Base-by-base conservation (phyloP, 2,113 vertebrate genomes). In the Phalacrocorax pelagicus region DNA sequence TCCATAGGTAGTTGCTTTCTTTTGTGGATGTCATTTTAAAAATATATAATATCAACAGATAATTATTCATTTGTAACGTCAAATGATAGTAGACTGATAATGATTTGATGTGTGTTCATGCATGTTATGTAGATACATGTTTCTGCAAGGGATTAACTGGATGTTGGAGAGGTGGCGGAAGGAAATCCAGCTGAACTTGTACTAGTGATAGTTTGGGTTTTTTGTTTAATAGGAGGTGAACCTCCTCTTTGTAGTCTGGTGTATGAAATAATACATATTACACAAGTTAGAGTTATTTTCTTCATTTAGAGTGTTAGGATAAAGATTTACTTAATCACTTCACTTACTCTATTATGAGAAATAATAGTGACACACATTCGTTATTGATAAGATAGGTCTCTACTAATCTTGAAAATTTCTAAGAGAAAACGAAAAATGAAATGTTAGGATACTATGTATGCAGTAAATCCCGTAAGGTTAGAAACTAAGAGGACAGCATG, bases 271-370 rank as follows among this genome's bases (percentile, higher is more conserved):
- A 96, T 90, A 91, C 52, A 54, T 92, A 86, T 77, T 92, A 86
- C 17, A 88, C 17, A 67, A 54, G 27, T 83, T 88, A 90, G 59
- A 87, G 26, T 19, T 20, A 83, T 82, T 95, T 97, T 73, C 12
- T 97, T 95, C 29, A 84, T 19, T 52, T 97, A 23, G 83, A 97
- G 9, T 95, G 73, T 88, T 96, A 82, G 75, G 67, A 95, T 78
- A 96, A 95, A 90, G 95, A 97, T 92, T 97, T 97, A 54, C 55
- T 88, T 73, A 57, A 94, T 80, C 32, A 94, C 7, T 81, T 98
- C n/a, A 92, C 44, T 52, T 97, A 97, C 72, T 88, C 80, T 79
- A 75, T 92, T 94, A 18, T 90, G 52, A 89, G 36, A 97, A 97
- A 94, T 96, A 95, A 93, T 70, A 86, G 21, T 52, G 32, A 59